These are phyloP conservation scores for Pluvianellus socialis DNA, from an alignment of 2,113 vertebrate genomes.

Conservation along the genomic window DNA sequence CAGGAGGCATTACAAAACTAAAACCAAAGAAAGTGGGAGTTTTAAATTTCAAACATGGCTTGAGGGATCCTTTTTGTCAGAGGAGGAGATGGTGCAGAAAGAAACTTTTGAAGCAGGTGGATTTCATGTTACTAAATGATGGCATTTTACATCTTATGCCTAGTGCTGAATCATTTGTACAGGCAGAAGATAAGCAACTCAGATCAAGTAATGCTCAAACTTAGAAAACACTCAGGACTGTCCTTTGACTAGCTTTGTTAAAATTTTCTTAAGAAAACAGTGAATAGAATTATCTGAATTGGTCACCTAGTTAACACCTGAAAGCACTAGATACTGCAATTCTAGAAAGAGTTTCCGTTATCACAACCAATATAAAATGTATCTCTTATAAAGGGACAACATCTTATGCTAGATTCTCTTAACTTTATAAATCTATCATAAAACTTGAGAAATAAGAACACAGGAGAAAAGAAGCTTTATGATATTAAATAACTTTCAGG, in stretches of 20 bases:
- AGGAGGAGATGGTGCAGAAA: neutral
- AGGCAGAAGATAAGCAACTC: neutral
- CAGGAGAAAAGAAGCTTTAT: neutral
- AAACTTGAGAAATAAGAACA: neutral
- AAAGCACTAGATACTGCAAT: neutral
- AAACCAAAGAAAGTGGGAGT: neutral
- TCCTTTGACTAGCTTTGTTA: neutral
- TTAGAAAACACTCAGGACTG: neutral
- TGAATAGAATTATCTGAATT: neutral
- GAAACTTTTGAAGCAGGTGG: neutral
- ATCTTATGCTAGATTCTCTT: neutral
- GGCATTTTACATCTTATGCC: neutral
- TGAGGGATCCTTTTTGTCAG: neutral
- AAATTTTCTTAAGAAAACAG: neutral
- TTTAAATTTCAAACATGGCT: neutral
- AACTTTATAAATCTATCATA: neutral
- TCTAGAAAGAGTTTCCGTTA: neutral
- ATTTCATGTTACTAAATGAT: neutral
- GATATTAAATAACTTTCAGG: neutral
- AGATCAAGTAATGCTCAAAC: neutral
- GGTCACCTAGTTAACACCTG: neutral
- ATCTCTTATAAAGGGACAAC: neutral
- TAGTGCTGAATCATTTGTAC: neutral
- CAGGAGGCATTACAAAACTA: neutral
- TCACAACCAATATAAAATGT: neutral